Percentiles rank a stretch among this genome's conserved stretches.
phyloP scores from a whole-genome alignment of 2,888 invertebrate species.

The Idaea straminata region DNA sequence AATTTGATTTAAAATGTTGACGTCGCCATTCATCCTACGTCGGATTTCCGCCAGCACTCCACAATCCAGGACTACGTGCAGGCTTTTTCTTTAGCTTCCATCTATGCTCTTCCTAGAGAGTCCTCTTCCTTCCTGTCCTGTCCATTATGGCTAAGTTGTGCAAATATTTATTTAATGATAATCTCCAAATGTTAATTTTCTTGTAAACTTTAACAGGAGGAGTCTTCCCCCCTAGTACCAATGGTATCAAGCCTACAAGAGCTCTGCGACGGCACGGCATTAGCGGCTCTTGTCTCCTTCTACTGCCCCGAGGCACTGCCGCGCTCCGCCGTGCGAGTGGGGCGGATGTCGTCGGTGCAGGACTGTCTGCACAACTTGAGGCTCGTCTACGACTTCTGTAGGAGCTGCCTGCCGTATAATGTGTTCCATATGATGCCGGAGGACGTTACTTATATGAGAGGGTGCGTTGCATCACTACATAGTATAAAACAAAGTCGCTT shows the following conservation, averaged over 20 bases:
- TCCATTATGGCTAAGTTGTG: too few relatives aligned
- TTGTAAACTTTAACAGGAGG: constrained; percentile 70
- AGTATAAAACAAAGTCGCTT: too few relatives aligned
- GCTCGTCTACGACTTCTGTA: constrained; percentile 93
- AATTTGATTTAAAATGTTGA: too few relatives aligned
- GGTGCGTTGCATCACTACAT: constrained; percentile 72
- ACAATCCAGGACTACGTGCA: too few relatives aligned
- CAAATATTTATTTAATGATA: neutral
- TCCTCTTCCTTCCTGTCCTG: too few relatives aligned
- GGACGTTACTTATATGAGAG: constrained; percentile 95
- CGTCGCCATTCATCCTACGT: too few relatives aligned
- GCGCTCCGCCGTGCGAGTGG: constrained; percentile 76
- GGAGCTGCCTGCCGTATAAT: constrained; percentile 89
- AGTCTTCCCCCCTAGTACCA: constrained; percentile 81
- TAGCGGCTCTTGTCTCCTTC: constrained; percentile 93
- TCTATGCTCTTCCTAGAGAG: too few relatives aligned
- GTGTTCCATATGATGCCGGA: constrained; percentile 97
- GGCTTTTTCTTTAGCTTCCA: too few relatives aligned
- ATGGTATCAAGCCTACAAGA: constrained; percentile 90
- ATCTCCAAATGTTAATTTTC: neutral
- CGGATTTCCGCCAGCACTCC: too few relatives aligned
- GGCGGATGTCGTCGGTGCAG: constrained; percentile 87
- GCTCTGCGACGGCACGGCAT: constrained; percentile 93
- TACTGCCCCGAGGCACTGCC: constrained; percentile 85
- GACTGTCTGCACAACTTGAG: constrained; percentile 95